These are phyloP conservation scores for Tipula confusa DNA, from an alignment of 2,888 invertebrate species.

Conservation along the genomic window DNA sequence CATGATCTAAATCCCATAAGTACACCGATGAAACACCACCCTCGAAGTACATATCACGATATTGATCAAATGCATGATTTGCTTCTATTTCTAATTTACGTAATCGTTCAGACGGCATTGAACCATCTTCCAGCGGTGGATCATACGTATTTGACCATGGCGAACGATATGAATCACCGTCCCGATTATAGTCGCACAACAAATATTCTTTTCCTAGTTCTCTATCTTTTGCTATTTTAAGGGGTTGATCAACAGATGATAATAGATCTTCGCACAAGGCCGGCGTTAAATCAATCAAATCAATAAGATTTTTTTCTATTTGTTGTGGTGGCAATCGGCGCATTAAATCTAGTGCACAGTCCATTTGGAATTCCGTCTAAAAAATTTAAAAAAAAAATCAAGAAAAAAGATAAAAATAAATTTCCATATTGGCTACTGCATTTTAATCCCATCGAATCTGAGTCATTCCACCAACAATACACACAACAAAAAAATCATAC, in stretches of 20 bases:
- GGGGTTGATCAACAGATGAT: constrained; percentile 95
- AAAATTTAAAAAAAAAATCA: constrained; percentile 49
- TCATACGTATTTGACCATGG: constrained; percentile 99
- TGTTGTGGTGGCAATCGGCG: constrained; percentile 97
- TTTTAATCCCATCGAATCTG: neutral
- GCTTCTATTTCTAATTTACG: constrained; percentile 96
- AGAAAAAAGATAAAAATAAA: neutral
- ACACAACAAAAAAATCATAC: neutral
- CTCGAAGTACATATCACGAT: constrained; percentile 98
- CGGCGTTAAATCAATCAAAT: constrained; percentile 95
- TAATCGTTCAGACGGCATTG: constrained; percentile 94
- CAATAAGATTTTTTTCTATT: constrained; percentile 96
- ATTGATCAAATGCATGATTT: constrained; percentile 97
- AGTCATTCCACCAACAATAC: neutral
- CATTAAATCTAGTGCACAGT: constrained; percentile 98
- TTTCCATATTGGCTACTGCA: neutral
- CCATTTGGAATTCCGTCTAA: constrained; percentile 94
- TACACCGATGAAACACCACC: constrained; percentile 99
- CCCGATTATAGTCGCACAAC: constrained; percentile 97
- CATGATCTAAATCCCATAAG: constrained; percentile 98
- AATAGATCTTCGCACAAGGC: constrained; percentile 93
- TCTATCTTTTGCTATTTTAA: constrained; percentile 95
- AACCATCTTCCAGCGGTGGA: constrained; percentile 96
- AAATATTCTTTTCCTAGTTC: constrained; percentile 95
- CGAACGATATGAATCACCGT: constrained; percentile 97